phyloP scores from a whole-genome alignment of 64 coral and sea anemone species.

The Montipora cactus region DNA sequence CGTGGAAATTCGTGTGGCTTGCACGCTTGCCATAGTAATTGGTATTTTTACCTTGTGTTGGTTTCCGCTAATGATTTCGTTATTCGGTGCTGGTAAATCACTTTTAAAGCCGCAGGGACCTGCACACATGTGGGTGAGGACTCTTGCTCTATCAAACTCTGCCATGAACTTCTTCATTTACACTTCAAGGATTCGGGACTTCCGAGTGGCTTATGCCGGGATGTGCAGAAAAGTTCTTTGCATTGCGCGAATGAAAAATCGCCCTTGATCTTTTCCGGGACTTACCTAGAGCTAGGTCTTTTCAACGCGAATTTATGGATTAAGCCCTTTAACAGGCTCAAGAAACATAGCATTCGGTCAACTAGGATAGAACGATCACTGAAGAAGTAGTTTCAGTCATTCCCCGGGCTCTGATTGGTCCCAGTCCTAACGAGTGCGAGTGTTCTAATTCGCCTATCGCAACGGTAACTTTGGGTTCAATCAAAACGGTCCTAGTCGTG shows the following conservation, averaged over 20 bases:
- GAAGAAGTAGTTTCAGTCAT: too few relatives aligned
- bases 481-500: too few relatives aligned
- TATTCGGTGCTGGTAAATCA: not conserved
- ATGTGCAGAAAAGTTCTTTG: not conserved
- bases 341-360: too few relatives aligned
- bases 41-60: constrained; percentile 12
- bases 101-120: not conserved
- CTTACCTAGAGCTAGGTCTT: too few relatives aligned
- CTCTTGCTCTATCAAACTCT: constrained; percentile 5
- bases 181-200: constrained; percentile 1
- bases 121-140: constrained; percentile 15
- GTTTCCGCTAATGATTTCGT: constrained; percentile 15
- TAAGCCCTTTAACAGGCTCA: too few relatives aligned
- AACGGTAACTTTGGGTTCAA: too few relatives aligned
- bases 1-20: constrained; percentile 12
- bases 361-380: too few relatives aligned
- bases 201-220: not conserved
- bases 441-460: too few relatives aligned
- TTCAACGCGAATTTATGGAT: too few relatives aligned
- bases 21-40: constrained; percentile 18
- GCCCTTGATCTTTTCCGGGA: not conserved
- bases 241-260: not conserved
- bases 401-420: too few relatives aligned
- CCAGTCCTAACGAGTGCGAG: too few relatives aligned
- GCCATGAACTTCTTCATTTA: constrained; percentile 34